phyloP scores from a whole-genome alignment of 2,113 vertebrate species.

The Lepidiolamprologus cunningtoni region DNA sequence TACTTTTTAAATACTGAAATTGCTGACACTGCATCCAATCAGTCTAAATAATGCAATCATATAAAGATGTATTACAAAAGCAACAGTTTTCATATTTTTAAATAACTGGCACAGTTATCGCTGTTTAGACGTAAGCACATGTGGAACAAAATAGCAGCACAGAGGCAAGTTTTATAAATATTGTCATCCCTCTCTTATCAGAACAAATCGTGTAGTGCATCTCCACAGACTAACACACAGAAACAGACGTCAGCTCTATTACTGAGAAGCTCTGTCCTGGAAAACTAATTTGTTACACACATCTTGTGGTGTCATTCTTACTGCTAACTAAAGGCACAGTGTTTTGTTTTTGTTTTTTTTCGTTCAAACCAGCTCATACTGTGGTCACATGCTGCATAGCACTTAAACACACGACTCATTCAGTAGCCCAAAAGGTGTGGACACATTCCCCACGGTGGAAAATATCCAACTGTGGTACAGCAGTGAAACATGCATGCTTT shows the following conservation, averaged over 20 bases:
- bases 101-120: background rate
- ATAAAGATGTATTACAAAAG: background rate
- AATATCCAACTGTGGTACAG: background rate
- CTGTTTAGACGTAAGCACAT: background rate
- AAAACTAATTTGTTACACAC: background rate
- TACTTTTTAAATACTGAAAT: background rate
- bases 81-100: background rate
- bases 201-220: background rate
- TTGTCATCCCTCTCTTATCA: background rate
- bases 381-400: conserved; percentile 6
- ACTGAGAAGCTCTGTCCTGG: background rate
- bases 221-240: background rate
- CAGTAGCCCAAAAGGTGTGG: conserved; percentile 27
- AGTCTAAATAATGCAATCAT: background rate
- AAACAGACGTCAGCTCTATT: background rate
- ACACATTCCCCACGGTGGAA: background rate
- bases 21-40: background rate
- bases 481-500: background rate
- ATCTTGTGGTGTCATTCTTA: background rate
- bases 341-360: background rate
- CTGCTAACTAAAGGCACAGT: background rate
- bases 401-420: conserved; percentile 38
- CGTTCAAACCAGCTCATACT: background rate
- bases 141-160: background rate
- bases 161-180: background rate